Conservation (phyloP, 2,888 invertebrate species). For the Drosophila putrida region DNA sequence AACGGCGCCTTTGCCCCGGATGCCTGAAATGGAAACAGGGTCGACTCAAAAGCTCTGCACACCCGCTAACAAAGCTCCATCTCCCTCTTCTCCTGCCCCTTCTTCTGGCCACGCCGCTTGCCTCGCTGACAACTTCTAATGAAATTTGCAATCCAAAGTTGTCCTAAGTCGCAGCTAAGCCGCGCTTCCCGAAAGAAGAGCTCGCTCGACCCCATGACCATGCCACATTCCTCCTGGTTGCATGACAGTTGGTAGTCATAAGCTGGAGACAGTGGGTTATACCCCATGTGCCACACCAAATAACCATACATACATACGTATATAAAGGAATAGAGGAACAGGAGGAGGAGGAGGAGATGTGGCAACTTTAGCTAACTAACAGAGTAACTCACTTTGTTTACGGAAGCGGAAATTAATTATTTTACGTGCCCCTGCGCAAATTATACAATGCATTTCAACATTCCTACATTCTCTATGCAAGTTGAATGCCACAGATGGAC, state of each 20-base stretch:
- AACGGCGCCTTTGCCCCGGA: slow-evolving; percentile 2
- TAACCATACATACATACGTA: slow-evolving; percentile 1
- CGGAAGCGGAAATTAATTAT: slow-evolving; percentile 68
- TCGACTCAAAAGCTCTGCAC: slow-evolving; percentile 8
- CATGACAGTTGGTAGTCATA: slow-evolving; percentile 33
- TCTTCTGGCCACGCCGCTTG: neutral
- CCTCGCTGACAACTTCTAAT: slow-evolving; percentile 55
- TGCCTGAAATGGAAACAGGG: slow-evolving; percentile 22
- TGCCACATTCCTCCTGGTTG: neutral
- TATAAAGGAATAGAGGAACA: neutral
- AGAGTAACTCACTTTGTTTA: slow-evolving; percentile 58
- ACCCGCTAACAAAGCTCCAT: neutral
- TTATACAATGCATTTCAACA: slow-evolving; percentile 54
- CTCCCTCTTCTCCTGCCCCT: neutral
- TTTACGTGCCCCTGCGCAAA: slow-evolving; percentile 56
- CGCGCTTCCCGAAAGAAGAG: slow-evolving; percentile 40
- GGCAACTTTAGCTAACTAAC: slow-evolving; percentile 47
- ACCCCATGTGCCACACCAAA: slow-evolving; percentile 9
- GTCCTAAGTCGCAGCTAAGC: slow-evolving; percentile 62
- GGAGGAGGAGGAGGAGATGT: neutral
- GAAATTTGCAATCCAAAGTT: slow-evolving; percentile 67
- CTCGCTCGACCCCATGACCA: slow-evolving; percentile 7
- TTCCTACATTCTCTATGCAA: slow-evolving; percentile 13
- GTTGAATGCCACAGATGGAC: slow-evolving; percentile 18
- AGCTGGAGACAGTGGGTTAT: slow-evolving; percentile 25